These are phyloP conservation scores for Drosophila elegans DNA, from an alignment of 1,140 invertebrate species.

Conservation along the genomic window DNA sequence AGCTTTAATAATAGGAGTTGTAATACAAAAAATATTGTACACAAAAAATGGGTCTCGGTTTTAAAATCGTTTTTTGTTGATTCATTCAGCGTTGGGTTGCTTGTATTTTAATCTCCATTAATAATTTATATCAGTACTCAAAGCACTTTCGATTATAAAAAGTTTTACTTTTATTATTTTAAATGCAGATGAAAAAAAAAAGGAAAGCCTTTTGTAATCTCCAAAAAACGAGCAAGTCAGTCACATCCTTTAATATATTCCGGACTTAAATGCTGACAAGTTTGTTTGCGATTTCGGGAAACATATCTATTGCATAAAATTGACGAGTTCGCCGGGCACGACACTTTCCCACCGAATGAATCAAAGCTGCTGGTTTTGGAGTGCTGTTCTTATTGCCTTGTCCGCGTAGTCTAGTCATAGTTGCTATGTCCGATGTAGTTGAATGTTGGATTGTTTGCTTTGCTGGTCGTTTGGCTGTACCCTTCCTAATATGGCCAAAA, in stretches of 20 bases:
- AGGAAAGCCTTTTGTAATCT: too few relatives aligned
- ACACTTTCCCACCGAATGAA: constrained; percentile 76
- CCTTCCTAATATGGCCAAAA: constrained; percentile 76
- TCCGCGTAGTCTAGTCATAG: constrained; percentile 41
- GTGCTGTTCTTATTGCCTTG: constrained; percentile 74
- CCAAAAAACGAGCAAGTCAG: neutral
- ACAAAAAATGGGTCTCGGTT: neutral
- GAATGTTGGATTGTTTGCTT: constrained; percentile 31
- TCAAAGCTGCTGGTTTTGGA: constrained; percentile 57
- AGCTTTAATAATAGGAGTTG: neutral
- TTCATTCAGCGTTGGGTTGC: neutral
- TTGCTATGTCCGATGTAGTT: constrained; percentile 17
- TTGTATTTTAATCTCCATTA: neutral
- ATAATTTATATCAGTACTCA: too few relatives aligned
- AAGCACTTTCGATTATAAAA: too few relatives aligned
- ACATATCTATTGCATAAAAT: constrained; percentile 18
- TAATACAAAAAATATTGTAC: neutral
- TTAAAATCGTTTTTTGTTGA: too few relatives aligned
- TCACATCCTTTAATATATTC: neutral
- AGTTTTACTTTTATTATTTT: too few relatives aligned
- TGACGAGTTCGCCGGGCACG: constrained; percentile 34
- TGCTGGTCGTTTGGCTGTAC: constrained; percentile 55
- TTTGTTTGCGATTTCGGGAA: neutral
- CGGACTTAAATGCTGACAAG: neutral
- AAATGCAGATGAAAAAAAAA: too few relatives aligned